Percentiles rank a stretch among this genome's conserved stretches.
Conservation (phyloP, 2,113 vertebrate genomes). For the Scomber colias region DNA sequence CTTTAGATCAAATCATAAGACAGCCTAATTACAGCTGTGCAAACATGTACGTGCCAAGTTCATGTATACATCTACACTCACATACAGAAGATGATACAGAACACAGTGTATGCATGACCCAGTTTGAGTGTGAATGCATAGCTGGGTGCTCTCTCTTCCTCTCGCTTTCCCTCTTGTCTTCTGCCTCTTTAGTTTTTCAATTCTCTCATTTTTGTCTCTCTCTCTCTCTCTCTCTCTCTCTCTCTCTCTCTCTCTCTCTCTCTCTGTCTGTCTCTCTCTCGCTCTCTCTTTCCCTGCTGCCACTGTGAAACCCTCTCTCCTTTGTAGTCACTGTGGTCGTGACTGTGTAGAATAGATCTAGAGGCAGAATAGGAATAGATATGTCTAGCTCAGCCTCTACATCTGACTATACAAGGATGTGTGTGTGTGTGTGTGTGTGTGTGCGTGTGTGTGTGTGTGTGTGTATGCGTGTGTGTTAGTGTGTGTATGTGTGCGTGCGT, state of each 20-base stretch:
- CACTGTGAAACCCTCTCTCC: slow-evolving; percentile 63
- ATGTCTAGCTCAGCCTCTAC: slow-evolving; percentile 59
- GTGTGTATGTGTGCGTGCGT: slow-evolving; percentile 24
- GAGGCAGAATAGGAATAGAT: slow-evolving; percentile 75
- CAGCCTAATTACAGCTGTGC: slow-evolving; percentile 72
- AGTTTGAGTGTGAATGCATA: slow-evolving; percentile 67
- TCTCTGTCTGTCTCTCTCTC: slow-evolving; percentile 11
- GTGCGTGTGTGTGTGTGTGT: slow-evolving; percentile 26
- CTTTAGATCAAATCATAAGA: slow-evolving; percentile 50
- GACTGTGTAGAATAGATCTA: slow-evolving; percentile 74
- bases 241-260: slow-evolving; percentile 15
- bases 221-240: background rate
- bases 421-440: slow-evolving; percentile 28
- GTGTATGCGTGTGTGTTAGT: slow-evolving; percentile 21
- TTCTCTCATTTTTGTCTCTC: slow-evolving; percentile 49
- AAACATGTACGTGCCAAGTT: slow-evolving; percentile 54
- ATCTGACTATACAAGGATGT: slow-evolving; percentile 51
- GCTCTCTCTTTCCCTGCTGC: slow-evolving; percentile 45
- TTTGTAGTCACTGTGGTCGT: slow-evolving; percentile 73
- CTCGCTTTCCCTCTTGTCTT: slow-evolving; percentile 50
- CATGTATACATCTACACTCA: slow-evolving; percentile 49
- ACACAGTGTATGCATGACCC: slow-evolving; percentile 70
- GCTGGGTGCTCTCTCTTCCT: slow-evolving; percentile 39
- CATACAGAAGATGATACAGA: slow-evolving; percentile 49
- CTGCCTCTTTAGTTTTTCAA: slow-evolving; percentile 66